These are phyloP conservation scores for Talpa occidentalis DNA, from an alignment of 2,113 vertebrate species.

Conservation along the genomic window DNA sequence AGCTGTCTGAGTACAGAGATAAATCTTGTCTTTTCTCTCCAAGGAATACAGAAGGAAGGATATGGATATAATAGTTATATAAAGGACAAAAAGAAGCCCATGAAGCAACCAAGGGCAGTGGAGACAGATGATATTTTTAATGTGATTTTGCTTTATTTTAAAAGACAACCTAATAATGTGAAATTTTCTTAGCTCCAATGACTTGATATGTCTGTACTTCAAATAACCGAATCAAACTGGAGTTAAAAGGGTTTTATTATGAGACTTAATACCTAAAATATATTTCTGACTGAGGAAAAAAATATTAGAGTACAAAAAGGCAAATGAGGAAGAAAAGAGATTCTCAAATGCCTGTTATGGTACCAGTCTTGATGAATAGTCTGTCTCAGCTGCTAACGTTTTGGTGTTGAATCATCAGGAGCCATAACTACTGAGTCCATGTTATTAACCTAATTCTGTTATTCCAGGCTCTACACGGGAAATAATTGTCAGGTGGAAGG, in stretches of 20 bases:
- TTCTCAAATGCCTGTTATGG: neutral
- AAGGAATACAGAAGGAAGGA: neutral
- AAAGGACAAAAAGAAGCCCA: neutral
- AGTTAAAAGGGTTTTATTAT: neutral
- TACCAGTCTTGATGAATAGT: too few relatives aligned
- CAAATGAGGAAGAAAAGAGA: neutral
- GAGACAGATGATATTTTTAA: neutral
- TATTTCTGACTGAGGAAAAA: neutral
- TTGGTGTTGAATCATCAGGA: neutral
- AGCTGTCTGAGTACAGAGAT: neutral
- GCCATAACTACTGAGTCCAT: neutral
- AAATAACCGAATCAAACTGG: neutral
- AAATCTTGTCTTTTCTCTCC: neutral
- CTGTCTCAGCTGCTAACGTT: neutral
- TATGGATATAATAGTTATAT: neutral
- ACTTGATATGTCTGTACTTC: neutral
- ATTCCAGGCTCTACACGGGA: neutral
- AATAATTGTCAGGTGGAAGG: neutral
- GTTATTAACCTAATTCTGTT: neutral
- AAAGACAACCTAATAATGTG: neutral
- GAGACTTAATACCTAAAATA: neutral
- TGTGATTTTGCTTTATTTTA: neutral
- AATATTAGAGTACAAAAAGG: neutral
- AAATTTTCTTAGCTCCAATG: neutral
- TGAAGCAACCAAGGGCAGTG: too few relatives aligned